Percentiles rank a stretch among this genome's conserved stretches.
These are phyloP conservation scores for Branchinecta lindahli DNA, from an alignment of 1,140 invertebrate genomes.

Conservation along the genomic window DNA sequence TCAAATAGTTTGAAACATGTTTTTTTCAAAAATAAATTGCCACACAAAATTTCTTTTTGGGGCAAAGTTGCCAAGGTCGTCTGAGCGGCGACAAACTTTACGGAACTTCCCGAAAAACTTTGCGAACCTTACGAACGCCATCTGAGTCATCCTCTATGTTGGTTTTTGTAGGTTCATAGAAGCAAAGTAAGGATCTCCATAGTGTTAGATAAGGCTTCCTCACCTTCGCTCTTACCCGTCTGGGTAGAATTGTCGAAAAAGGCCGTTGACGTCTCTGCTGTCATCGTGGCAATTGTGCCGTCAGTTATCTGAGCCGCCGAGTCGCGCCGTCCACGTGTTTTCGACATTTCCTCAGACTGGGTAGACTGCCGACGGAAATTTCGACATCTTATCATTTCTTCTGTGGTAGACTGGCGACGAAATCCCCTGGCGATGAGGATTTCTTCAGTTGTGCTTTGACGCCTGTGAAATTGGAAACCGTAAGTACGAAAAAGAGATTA, in stretches of 20 bases:
- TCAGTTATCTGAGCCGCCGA: conserved; percentile 77
- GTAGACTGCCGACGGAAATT: conserved; percentile 47
- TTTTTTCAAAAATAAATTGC: no score
- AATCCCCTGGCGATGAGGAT: conserved; percentile 77
- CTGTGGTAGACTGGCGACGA: conserved; percentile 69
- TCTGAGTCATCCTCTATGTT: no score
- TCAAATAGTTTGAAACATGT: no score
- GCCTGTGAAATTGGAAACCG: conserved; percentile 29
- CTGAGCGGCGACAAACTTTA: no score
- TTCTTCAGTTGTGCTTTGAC: conserved; percentile 79
- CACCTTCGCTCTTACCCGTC: conserved; percentile 49
- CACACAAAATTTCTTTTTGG: no score
- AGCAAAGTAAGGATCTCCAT: no score
- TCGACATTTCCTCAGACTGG: conserved; percentile 33
- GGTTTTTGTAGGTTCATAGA: no score
- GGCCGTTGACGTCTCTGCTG: conserved; percentile 73
- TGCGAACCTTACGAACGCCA: no score
- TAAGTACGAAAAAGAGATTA: no score
- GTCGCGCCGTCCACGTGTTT: conserved; percentile 59
- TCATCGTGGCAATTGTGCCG: conserved; percentile 80
- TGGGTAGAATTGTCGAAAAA: conserved; percentile 84
- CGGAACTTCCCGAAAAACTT: no score
- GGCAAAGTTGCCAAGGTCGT: no score
- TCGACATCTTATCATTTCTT: conserved; percentile 76
- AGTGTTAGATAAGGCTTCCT: no score